phyloP scores from a whole-genome alignment of 2,888 invertebrate species.

The Acrobasis consociella region DNA sequence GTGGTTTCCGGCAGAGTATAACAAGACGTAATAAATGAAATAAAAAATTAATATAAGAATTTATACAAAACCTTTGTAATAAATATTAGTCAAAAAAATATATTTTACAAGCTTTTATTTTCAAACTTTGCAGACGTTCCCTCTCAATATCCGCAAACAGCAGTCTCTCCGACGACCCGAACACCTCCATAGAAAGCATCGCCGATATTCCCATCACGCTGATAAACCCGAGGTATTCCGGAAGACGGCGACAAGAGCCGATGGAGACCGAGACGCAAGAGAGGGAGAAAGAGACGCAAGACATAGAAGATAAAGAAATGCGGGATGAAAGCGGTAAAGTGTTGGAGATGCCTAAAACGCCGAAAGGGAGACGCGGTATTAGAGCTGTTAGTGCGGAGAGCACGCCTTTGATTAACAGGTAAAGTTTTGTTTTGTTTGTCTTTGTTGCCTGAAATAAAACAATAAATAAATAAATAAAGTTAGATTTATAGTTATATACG shows the following conservation, averaged over 20 bases:
- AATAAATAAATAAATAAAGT: no score
- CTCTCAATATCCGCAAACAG: slow-evolving; percentile 72
- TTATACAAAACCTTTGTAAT: no score
- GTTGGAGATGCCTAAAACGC: slow-evolving; percentile 50
- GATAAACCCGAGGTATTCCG: slow-evolving; percentile 65
- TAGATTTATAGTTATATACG: no score
- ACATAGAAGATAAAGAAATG: slow-evolving; percentile 15
- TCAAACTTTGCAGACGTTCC: slow-evolving; percentile 50
- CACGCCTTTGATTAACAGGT: slow-evolving; percentile 56
- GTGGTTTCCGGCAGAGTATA: no score
- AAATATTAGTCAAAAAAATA: no score
- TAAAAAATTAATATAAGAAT: no score
- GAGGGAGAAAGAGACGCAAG: slow-evolving; percentile 28
- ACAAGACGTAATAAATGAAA: no score
- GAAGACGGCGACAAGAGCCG: slow-evolving; percentile 34
- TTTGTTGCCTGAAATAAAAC: no score
- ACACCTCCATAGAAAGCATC: slow-evolving; percentile 71
- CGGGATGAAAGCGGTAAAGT: slow-evolving; percentile 24
- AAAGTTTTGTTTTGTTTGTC: no score
- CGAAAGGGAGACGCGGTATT: slow-evolving; percentile 57
- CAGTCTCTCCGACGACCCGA: slow-evolving; percentile 72
- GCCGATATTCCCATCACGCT: slow-evolving; percentile 72
- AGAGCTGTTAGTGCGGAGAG: slow-evolving; percentile 38
- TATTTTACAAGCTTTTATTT: slow-evolving; percentile 2
- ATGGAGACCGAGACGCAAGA: slow-evolving; percentile 21